Evolutionary conservation across 2,113 vertebrate species (phyloP), one percentile per base, ranked within the genome.

Genomic region (Xyliphius kryptos): DNA sequence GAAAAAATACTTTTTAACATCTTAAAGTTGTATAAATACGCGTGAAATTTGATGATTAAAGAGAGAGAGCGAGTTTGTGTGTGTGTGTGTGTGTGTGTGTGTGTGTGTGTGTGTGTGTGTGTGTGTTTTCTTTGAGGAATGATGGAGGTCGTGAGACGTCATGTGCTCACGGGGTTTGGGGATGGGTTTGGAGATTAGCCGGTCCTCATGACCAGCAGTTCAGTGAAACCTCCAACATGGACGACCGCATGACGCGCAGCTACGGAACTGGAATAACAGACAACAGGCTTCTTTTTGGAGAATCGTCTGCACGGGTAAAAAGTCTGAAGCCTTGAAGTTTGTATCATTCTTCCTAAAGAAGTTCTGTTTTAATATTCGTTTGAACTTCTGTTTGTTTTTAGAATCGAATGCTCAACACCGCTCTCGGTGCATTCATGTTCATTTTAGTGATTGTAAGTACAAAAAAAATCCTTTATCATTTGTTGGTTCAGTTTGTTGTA

Each of bases 381-480:
- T 1, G 9, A 48, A 21, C 38, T 54, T 46, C 65, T 1, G 51
- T 41, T n/a, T 73, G 67, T 46, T 38, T 78, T 67, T 84, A 97
- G 95, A 92, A 96, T 80, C 89, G 91, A 80, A 86, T 94, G 82
- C 88, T 97, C 82, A 94, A 97, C 83, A 76, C 94, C 69, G 83
- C 83, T 9, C 86, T 97, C 74, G 94, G 94, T 56, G 86, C 89
- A 70, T 79, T 95, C 70, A 94, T 92, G 0, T 90, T 85, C 43
- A 69, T 94, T 80, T 72, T 97, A 66, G 87, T 97, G 71, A 70
- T 94, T 65, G 95, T 98, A 82, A 97, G 94, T 95, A 88, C 6
- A 50, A 12, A 32, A 5, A 32, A 32, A 5, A 32, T 32, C 26
- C 26, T 32, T 32, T 3, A 6, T 32, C 26, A 2, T 32, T 32